Percentiles rank a stretch among this genome's conserved stretches.
These are phyloP conservation scores for Enteromius thamalakanensis DNA, from an alignment of 2,797 vertebrate genomes.

Conservation along the genomic window DNA sequence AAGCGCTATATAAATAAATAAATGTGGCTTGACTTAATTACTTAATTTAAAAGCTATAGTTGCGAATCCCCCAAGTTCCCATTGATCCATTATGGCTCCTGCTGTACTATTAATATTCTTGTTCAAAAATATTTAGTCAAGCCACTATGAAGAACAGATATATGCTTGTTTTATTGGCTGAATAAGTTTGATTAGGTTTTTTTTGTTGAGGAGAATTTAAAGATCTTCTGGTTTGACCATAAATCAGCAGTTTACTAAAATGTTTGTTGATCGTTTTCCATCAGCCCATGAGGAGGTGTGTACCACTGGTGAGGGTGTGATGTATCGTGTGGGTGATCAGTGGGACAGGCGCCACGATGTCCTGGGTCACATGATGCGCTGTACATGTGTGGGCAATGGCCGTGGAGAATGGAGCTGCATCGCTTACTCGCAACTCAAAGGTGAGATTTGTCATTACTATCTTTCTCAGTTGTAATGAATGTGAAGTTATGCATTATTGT, in stretches of 20 bases:
- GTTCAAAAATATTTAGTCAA: background rate
- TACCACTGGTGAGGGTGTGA: constrained; percentile 89
- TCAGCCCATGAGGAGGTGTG: constrained; percentile 97
- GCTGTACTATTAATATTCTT: background rate
- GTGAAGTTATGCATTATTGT: background rate
- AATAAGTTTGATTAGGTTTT: background rate
- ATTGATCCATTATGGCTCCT: background rate
- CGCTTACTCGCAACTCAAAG: constrained; percentile 94
- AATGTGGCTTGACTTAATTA: background rate
- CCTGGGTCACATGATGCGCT: constrained; percentile 97
- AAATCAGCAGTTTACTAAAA: background rate
- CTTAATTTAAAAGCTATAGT: background rate
- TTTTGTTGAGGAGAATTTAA: background rate
- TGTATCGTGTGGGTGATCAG: constrained; percentile 96
- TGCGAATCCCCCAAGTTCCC: background rate
- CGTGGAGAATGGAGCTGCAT: constrained; percentile 96
- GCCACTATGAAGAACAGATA: too few species aligned
- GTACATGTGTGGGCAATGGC: constrained; percentile 94
- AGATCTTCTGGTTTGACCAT: background rate
- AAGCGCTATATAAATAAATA: background rate
- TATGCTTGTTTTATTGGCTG: background rate
- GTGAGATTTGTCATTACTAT: constrained; percentile 67
- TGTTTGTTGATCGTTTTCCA: background rate
- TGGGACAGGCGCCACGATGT: constrained; percentile 96
- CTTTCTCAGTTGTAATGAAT: background rate